Conservation (phyloP, 2,888 invertebrate genomes). For the Pharmacophagus antenor region DNA sequence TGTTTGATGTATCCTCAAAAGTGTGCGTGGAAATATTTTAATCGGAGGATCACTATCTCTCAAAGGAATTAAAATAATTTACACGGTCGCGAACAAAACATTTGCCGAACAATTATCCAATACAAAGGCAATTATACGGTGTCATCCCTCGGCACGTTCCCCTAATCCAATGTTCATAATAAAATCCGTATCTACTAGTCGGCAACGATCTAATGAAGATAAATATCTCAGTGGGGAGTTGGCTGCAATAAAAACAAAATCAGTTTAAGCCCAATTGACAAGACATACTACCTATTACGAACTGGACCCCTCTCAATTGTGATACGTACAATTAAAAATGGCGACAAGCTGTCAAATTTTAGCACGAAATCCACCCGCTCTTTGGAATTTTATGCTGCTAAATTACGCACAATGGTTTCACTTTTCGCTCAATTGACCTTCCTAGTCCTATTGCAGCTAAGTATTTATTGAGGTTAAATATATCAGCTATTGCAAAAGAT, state of each 20-base stretch:
- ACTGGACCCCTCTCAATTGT: conserved; percentile 44
- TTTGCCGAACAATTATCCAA: conserved; percentile 71
- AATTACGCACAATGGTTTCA: conserved; percentile 44
- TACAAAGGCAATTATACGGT: conserved; percentile 67
- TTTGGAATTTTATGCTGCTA: conserved; percentile 44
- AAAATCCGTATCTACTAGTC: conserved; percentile 72
- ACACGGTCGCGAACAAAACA: conserved; percentile 49
- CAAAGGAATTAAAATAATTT: conserved; percentile 62
- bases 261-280: conserved; percentile 76
- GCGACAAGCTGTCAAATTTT: conserved; percentile 55
- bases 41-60: conserved; percentile 35
- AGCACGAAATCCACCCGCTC: conserved; percentile 64
- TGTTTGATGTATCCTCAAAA: not conserved
- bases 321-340: conserved; percentile 52
- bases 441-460: conserved; percentile 20
- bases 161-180: conserved; percentile 68
- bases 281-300: conserved; percentile 62
- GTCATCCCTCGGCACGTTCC: conserved; percentile 58
- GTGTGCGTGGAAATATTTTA: conserved; percentile 2
- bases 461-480: conserved; percentile 19
- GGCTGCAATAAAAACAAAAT: conserved; percentile 72
- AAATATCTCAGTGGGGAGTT: conserved; percentile 71
- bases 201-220: conserved; percentile 71
- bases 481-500: conserved; percentile 25
- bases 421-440: conserved; percentile 32